A percentile compares a stretch with the other conserved stretches of the same genome.
phyloP scores from a whole-genome alignment of 2,113 vertebrate genomes.

The Laticauda colubrina region DNA sequence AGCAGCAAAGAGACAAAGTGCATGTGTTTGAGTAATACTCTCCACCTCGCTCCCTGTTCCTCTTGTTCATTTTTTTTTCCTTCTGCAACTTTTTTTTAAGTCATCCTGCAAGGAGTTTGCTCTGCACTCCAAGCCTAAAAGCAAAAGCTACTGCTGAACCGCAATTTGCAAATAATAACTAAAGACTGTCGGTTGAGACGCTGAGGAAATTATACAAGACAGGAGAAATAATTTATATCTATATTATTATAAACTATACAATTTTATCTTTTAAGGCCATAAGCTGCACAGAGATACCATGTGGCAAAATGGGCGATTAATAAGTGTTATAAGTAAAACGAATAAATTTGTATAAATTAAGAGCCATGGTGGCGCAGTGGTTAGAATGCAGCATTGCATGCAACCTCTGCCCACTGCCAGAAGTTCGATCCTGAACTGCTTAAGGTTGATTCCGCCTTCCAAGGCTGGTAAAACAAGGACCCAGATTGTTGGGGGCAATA shows the following conservation, averaged over 20 bases:
- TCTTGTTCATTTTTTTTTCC: neutral
- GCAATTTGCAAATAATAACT: neutral
- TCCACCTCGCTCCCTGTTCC: neutral
- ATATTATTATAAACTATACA: too few relatives aligned
- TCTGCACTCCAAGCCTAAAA: neutral
- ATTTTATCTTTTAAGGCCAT: too few relatives aligned
- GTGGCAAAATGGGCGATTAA: too few relatives aligned
- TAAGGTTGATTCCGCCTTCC: neutral
- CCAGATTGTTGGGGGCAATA: neutral
- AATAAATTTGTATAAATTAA: too few relatives aligned
- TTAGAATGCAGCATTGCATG: too few relatives aligned
- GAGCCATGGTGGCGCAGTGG: too few relatives aligned
- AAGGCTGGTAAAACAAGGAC: neutral
- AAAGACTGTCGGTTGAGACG: neutral
- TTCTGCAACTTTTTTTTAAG: neutral
- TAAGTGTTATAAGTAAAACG: too few relatives aligned
- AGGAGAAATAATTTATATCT: neutral
- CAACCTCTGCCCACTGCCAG: too few relatives aligned
- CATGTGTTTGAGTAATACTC: neutral
- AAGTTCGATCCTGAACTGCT: too few relatives aligned
- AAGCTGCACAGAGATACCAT: too few relatives aligned
- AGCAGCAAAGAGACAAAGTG: neutral
- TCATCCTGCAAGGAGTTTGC: neutral
- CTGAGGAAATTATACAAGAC: neutral
- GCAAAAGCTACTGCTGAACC: neutral